Base-by-base conservation (phyloP, 1,140 invertebrate genomes). In the Protaetia brevitarsis region DNA sequence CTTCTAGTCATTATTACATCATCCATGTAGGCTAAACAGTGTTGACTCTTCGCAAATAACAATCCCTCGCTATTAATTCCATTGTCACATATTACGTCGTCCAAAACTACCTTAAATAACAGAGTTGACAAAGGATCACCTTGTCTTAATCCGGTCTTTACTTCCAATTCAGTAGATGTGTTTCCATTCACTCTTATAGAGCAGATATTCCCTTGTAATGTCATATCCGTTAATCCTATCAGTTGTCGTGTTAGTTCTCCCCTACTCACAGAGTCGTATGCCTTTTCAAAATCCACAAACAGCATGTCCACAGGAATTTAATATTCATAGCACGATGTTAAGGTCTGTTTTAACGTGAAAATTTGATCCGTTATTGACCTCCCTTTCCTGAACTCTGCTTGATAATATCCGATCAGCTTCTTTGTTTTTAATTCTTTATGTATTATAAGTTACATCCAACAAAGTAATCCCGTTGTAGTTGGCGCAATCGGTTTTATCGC, bases 251-350 rank as follows among this genome's bases (percentile, higher is more conserved):
- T 1, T 34, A 6, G 8, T 34, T 8, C 5, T n/a, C 13, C 13
- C 31, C 31, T 34, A 6, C 31, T 34, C 31, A 60, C 29, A 16
- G 23, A 10, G 51, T 57, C 58, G 27, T 60, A 62, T 5, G 59
- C 59, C 23, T 62, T 27, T 16, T 23, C 16, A 36, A 62, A 62
- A 62, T 62, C 59, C 13, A 62, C 36, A 36, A 34, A 62, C n/a
- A 62, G 11, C 21, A 21, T 34, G 5, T 62, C 28, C 5, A 34
- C 8, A 21, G 3, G 13, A 4, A 62, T 31, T 11, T 19, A 5
- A 4, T 62, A 30, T 34, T 41, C 26, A 23, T 62, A 62, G 16
- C 59, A 31, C 28, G 30, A 11, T 11, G 11, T 11, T 21, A 11
- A 26, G 36, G 45, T 37, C 62, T 41, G 31, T 28, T 63, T 63